Conservation (phyloP, 2,888 invertebrate genomes). For the Sesamia inferens region DNA sequence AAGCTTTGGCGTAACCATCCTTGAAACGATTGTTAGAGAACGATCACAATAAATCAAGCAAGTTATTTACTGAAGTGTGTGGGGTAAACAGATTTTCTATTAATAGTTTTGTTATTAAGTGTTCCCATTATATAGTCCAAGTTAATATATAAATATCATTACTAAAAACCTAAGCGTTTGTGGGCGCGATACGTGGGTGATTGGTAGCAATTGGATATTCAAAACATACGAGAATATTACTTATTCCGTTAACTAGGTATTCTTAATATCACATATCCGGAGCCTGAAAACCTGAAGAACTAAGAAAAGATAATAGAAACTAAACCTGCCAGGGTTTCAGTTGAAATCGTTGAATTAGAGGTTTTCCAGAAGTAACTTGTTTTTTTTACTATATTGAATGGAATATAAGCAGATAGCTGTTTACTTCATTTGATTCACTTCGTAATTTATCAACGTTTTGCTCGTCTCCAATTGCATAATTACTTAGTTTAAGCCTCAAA, state of each 20-base stretch:
- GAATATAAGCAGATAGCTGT: background rate
- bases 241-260: slow-evolving; percentile 23
- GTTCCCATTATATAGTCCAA: slow-evolving; percentile 1
- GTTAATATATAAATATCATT: slow-evolving; percentile 10
- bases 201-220: slow-evolving; percentile 33
- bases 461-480: background rate
- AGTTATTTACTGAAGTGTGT: background rate
- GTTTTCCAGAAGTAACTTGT: background rate
- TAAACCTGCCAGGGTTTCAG: background rate
- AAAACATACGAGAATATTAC: slow-evolving; percentile 29
- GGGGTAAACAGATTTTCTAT: slow-evolving; percentile 7
- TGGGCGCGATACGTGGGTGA: slow-evolving; percentile 43
- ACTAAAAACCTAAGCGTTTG: slow-evolving; percentile 12
- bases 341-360: background rate
- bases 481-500: background rate
- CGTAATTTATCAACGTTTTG: background rate
- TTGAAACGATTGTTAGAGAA: slow-evolving; percentile 6
- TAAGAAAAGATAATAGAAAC: too few relatives aligned
- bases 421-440: background rate
- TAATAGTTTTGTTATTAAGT: background rate
- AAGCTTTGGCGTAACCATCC: background rate
- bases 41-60: background rate
- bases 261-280: slow-evolving; percentile 25
- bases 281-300: too few relatives aligned
- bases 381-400: background rate